phyloP scores from a whole-genome alignment of 1,140 invertebrate species.

The Heterodera carotae region DNA sequence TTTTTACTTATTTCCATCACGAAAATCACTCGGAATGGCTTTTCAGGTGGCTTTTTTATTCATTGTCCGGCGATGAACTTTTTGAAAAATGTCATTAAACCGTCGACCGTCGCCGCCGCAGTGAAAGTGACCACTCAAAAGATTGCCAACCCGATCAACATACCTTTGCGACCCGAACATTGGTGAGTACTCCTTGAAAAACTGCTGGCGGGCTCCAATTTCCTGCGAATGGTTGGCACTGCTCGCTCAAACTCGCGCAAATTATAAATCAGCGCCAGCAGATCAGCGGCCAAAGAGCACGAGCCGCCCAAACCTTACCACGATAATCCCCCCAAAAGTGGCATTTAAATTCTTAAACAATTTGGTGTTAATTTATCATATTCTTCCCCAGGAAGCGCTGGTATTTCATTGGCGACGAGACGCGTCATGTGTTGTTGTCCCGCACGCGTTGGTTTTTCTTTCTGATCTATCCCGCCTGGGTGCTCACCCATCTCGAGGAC shows the following conservation, averaged over 20 bases:
- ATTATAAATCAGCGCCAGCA: too few relatives aligned
- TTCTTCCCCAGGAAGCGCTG: slow-evolving; percentile 15
- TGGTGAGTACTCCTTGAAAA: not conserved
- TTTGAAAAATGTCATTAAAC: not conserved
- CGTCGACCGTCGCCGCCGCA: not conserved
- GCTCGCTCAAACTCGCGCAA: too few relatives aligned
- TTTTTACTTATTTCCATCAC: too few relatives aligned
- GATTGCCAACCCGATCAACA: not conserved
- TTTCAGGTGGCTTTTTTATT: too few relatives aligned
- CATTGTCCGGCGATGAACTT: not conserved
- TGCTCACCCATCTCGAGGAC: slow-evolving; percentile 22
- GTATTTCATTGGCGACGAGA: slow-evolving; percentile 8
- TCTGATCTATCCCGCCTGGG: slow-evolving; percentile 26
- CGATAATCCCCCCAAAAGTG: not conserved
- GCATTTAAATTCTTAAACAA: not conserved
- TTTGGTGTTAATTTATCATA: not conserved
- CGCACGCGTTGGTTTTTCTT: not conserved
- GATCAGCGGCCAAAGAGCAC: not conserved
- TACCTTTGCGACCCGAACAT: not conserved
- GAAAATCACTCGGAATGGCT: too few relatives aligned
- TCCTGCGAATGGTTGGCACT: too few relatives aligned
- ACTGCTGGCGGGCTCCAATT: too few relatives aligned
- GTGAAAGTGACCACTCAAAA: not conserved
- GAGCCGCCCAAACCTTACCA: not conserved
- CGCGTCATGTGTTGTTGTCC: not conserved